Conservation (phyloP, 35 echinoderm and acorn worm genomes). For the Holothuria glaberrima region DNA sequence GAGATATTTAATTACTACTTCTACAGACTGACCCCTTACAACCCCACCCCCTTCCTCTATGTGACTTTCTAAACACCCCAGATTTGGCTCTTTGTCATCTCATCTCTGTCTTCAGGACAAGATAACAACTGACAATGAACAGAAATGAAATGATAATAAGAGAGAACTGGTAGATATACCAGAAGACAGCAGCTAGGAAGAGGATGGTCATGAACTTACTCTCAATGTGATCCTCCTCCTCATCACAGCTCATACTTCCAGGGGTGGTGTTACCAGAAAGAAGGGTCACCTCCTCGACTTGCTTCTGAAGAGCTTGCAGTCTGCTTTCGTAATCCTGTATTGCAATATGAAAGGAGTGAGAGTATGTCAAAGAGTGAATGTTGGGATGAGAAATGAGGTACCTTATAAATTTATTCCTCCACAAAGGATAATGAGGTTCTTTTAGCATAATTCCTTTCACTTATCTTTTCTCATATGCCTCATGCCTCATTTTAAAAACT, state of each 20-base stretch:
- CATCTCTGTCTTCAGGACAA: conserved; percentile 81
- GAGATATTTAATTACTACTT: no score
- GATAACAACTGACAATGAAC: conserved; percentile 89
- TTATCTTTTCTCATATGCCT: no score
- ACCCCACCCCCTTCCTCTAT: background rate
- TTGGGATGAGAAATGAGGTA: no score
- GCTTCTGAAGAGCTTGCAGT: conserved; percentile 90
- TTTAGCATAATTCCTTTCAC: no score
- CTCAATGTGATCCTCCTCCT: conserved; percentile 88
- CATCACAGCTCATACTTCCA: conserved; percentile 74
- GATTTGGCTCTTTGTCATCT: conserved; percentile 75
- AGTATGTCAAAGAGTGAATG: no score
- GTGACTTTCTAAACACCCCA: conserved; percentile 20
- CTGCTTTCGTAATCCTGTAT: conserved; percentile 92
- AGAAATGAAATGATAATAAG: conserved; percentile 81
- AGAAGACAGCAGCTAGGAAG: conserved; percentile 88
- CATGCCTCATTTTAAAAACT: no score
- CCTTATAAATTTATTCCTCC: no score
- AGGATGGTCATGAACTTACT: conserved; percentile 99
- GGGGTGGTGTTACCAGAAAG: conserved; percentile 80
- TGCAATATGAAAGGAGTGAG: background rate
- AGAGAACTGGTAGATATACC: conserved; percentile 96
- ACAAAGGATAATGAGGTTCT: no score
- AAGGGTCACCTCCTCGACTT: conserved; percentile 84
- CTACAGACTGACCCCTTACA: no score